A percentile compares a stretch with the other conserved stretches of the same genome.
These are phyloP conservation scores for Dolichotis patagonum DNA, from an alignment of 2,113 vertebrate species.

Conservation along the genomic window DNA sequence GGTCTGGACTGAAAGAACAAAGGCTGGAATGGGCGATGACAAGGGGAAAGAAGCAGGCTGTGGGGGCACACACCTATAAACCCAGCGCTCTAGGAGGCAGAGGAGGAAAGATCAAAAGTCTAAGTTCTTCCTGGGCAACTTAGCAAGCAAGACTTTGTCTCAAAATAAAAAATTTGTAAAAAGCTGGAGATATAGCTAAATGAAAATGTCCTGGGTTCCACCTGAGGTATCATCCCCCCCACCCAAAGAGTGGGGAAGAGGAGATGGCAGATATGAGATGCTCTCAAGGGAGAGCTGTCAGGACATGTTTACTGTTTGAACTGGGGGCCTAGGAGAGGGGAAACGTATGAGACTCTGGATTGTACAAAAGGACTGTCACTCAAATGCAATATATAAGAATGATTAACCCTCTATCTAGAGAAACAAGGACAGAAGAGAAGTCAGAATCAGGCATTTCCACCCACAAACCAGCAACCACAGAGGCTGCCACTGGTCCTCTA, in stretches of 20 bases:
- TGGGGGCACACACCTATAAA: neutral
- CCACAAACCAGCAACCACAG: neutral
- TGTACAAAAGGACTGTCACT: neutral
- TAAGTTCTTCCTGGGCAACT: neutral
- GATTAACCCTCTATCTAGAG: neutral
- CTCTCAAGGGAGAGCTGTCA: neutral
- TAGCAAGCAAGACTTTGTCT: neutral
- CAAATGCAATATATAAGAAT: neutral
- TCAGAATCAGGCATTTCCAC: neutral
- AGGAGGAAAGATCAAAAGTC: neutral
- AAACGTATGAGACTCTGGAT: neutral
- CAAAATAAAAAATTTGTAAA: neutral
- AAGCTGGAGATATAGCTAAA: neutral
- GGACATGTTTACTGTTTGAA: neutral
- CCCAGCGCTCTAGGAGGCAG: neutral
- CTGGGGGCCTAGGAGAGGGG: neutral
- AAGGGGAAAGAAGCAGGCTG: neutral
- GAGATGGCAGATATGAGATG: neutral
- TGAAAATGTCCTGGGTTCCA: neutral
- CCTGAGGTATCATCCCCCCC: neutral
- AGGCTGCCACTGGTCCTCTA: neutral
- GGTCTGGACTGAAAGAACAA: neutral
- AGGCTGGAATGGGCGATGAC: neutral
- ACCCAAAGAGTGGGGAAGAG: neutral
- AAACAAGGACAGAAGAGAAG: neutral